Evolutionary conservation across 23 tunicate genomes (phyloP).

Genomic region (Phallusia fumigata): DNA sequence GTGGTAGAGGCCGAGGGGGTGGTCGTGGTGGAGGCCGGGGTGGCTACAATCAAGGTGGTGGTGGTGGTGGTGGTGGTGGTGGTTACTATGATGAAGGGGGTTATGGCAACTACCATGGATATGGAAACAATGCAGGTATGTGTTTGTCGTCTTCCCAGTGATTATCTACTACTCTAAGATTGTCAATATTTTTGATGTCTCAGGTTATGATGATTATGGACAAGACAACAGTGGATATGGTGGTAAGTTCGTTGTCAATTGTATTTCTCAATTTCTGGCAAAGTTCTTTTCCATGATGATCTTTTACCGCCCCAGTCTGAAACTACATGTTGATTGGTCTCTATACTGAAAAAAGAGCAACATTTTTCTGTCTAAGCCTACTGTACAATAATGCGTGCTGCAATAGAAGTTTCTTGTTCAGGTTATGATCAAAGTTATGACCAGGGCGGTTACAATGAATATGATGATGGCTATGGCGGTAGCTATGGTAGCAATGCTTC

Average conservation of each 20-base stretch:
- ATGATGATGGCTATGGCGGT: conserved; percentile 21
- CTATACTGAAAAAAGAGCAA: neutral
- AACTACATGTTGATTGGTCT: conserved; percentile 29
- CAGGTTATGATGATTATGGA: conserved; percentile 26
- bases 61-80: conserved; percentile 54
- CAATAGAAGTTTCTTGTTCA: neutral
- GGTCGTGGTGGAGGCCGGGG: conserved; percentile 46
- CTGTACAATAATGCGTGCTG: too few relatives aligned
- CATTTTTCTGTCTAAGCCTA: neutral
- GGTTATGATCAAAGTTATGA: conserved; percentile 15
- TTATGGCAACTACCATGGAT: conserved; percentile 31
- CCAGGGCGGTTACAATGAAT: conserved; percentile 21
- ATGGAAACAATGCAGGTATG: neutral
- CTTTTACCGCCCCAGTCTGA: conserved; percentile 69
- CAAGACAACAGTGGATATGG: conserved; percentile 22
- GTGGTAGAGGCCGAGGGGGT: conserved; percentile 29
- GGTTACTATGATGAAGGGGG: conserved; percentile 42
- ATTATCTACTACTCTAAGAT: neutral
- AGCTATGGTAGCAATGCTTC: conserved; percentile 44
- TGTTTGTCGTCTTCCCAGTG: neutral
- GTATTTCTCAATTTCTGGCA: neutral
- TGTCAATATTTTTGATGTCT: neutral
- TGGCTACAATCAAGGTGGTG: conserved; percentile 37
- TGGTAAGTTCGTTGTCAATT: neutral
- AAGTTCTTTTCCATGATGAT: conserved; percentile 26